Conservation (phyloP, 2,888 invertebrate species). For the Acleris emargana region DNA sequence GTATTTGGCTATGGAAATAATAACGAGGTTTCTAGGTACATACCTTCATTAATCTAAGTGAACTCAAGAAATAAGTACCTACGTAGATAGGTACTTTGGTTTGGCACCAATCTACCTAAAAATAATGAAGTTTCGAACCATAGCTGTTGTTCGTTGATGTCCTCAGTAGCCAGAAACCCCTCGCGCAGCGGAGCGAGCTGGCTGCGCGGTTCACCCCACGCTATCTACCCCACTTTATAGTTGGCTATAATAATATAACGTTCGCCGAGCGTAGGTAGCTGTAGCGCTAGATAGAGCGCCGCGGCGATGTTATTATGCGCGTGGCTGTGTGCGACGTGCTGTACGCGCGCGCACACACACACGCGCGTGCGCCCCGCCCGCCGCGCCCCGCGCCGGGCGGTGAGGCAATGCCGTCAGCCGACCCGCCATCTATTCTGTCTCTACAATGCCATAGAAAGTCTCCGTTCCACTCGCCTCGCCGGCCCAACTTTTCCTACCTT, state of each 20-base stretch:
- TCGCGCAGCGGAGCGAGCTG: constrained; percentile 42
- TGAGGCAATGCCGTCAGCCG: constrained; percentile 74
- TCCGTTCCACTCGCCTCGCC: constrained; percentile 75
- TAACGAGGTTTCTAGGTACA: too few relatives aligned
- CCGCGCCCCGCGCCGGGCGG: constrained; percentile 56
- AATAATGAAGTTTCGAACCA: not conserved
- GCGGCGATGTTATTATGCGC: constrained; percentile 71
- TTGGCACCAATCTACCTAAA: too few relatives aligned
- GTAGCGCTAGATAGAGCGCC: constrained; percentile 73
- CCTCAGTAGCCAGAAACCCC: constrained; percentile 35
- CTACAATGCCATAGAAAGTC: constrained; percentile 84
- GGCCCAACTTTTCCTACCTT: constrained; percentile 79
- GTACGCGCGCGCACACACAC: constrained; percentile 51
- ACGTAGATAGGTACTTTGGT: too few relatives aligned
- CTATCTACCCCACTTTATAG: constrained; percentile 71
- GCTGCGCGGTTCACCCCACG: constrained; percentile 59
- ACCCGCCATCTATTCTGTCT: constrained; percentile 77
- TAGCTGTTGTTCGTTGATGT: constrained; percentile 1
- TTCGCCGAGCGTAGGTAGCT: constrained; percentile 62
- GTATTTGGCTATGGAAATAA: too few relatives aligned
- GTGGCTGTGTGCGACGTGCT: constrained; percentile 61
- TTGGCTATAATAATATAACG: constrained; percentile 62
- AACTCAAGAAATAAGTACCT: too few relatives aligned
- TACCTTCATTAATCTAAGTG: too few relatives aligned
- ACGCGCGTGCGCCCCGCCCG: constrained; percentile 42